These are phyloP conservation scores for Xylota segnis DNA, from an alignment of 2,888 invertebrate species.

Conservation along the genomic window DNA sequence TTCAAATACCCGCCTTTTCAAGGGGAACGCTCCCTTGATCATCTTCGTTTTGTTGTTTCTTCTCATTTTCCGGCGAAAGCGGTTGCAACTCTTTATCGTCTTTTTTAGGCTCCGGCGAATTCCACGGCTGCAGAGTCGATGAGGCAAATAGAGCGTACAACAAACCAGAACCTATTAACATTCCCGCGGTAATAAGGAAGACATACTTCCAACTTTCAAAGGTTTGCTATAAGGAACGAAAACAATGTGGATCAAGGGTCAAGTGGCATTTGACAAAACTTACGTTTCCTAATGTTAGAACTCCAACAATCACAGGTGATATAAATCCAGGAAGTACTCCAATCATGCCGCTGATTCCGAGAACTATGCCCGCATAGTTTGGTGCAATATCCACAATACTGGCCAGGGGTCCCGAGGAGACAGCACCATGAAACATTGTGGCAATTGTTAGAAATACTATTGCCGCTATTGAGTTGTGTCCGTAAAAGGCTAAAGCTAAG, in stretches of 20 bases:
- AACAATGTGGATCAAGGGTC: not conserved
- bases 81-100: slow-evolving; percentile 81
- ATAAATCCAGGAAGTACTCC: slow-evolving; percentile 87
- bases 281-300: slow-evolving; percentile 87
- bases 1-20: not conserved
- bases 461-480: slow-evolving; percentile 87
- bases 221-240: slow-evolving; percentile 85
- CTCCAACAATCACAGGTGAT: slow-evolving; percentile 87
- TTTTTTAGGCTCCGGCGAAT: slow-evolving; percentile 79
- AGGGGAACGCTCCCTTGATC: not conserved
- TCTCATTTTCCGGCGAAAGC: slow-evolving; percentile 60
- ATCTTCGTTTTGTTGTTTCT: slow-evolving; percentile 3
- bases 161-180: slow-evolving; percentile 85
- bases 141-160: slow-evolving; percentile 86
- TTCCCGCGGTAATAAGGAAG: slow-evolving; percentile 86
- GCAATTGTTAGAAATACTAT: slow-evolving; percentile 87
- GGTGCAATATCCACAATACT: slow-evolving; percentile 89
- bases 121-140: slow-evolving; percentile 87
- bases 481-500: slow-evolving; percentile 87
- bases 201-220: slow-evolving; percentile 87
- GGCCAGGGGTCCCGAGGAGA: slow-evolving; percentile 88
- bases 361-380: slow-evolving; percentile 86
- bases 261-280: slow-evolving; percentile 80
- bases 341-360: slow-evolving; percentile 87
- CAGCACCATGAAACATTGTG: slow-evolving; percentile 88